A percentile compares a stretch with the other conserved stretches of the same genome.
These are phyloP conservation scores for Geotria australis DNA, from an alignment of 2,797 vertebrate species.

Conservation along the genomic window DNA sequence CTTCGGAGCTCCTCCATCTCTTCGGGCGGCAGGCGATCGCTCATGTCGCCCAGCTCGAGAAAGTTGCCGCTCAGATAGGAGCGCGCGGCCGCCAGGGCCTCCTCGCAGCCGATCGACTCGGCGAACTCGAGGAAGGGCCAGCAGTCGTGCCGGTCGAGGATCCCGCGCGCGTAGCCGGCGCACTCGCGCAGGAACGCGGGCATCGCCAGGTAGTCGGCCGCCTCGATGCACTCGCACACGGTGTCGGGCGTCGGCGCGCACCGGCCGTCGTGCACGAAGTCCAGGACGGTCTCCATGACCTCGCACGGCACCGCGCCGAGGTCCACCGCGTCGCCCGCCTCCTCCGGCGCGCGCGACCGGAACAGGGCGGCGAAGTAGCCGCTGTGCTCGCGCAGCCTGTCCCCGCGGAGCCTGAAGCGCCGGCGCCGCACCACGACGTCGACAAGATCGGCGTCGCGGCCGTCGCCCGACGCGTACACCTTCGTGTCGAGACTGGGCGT, in stretches of 20 bases:
- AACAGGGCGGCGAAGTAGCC: slow-evolving; percentile 23
- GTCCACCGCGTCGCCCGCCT: slow-evolving; percentile 9
- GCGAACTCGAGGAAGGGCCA: slow-evolving; percentile 15
- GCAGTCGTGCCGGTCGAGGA: slow-evolving; percentile 14
- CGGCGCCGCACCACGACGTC: background rate
- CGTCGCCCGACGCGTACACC: background rate
- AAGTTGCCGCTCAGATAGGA: slow-evolving; percentile 18
- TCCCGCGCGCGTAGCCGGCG: slow-evolving; percentile 8
- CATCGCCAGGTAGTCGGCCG: slow-evolving; percentile 19
- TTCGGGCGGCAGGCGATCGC: slow-evolving; percentile 5
- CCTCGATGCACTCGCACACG: slow-evolving; percentile 13
- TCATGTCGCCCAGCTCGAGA: slow-evolving; percentile 16
- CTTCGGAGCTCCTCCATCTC: slow-evolving; percentile 9
- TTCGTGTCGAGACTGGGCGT: background rate
- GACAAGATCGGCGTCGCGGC: background rate
- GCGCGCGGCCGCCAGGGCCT: slow-evolving; percentile 14
- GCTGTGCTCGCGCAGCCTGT: slow-evolving; percentile 14
- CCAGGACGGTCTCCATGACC: slow-evolving; percentile 20
- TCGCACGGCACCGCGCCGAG: slow-evolving; percentile 17
- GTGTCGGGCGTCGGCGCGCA: slow-evolving; percentile 10
- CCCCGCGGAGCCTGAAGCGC: background rate
- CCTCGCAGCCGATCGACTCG: slow-evolving; percentile 13
- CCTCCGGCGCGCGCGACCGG: slow-evolving; percentile 25
- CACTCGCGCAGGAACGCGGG: slow-evolving; percentile 15
- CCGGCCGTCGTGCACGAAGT: slow-evolving; percentile 1